phyloP scores from a whole-genome alignment of 2,797 vertebrate genomes.

The Eospalax fontanierii region DNA sequence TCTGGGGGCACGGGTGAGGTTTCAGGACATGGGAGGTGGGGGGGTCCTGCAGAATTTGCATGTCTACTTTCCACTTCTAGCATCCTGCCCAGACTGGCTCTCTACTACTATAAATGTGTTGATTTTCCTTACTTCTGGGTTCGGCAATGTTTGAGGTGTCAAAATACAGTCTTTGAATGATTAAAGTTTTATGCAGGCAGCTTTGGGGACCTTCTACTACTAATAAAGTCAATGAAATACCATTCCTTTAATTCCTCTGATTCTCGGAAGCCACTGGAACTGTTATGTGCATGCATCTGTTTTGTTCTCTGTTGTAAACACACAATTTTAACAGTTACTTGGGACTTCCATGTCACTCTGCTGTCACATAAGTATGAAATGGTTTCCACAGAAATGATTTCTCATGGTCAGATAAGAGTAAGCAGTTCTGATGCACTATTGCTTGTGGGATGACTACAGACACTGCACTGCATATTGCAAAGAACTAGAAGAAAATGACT shows the following conservation, averaged over 20 bases:
- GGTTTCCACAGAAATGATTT: slow-evolving; percentile 27
- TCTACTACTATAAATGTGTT: slow-evolving; percentile 8
- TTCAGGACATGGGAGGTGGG: too few relatives aligned
- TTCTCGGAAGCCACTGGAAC: slow-evolving; percentile 60
- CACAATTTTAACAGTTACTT: neutral
- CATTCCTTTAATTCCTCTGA: slow-evolving; percentile 38
- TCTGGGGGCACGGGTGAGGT: neutral
- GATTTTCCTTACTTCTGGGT: slow-evolving; percentile 55
- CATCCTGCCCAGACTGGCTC: neutral
- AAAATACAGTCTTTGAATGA: slow-evolving; percentile 64
- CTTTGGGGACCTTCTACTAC: slow-evolving; percentile 39
- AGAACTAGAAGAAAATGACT: neutral
- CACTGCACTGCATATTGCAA: neutral
- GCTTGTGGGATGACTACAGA: neutral
- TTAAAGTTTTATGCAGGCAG: slow-evolving; percentile 62
- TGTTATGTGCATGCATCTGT: neutral
- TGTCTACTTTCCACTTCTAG: neutral
- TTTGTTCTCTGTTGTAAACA: too few relatives aligned
- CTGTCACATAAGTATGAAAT: slow-evolving; percentile 34
- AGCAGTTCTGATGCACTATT: neutral
- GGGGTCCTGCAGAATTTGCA: neutral
- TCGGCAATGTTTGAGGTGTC: slow-evolving; percentile 49
- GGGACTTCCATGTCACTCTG: slow-evolving; percentile 25
- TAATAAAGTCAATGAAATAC: slow-evolving; percentile 68
- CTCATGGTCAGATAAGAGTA: neutral